phyloP scores from a whole-genome alignment of 2,113 vertebrate species.

The Psettodes erumei region DNA sequence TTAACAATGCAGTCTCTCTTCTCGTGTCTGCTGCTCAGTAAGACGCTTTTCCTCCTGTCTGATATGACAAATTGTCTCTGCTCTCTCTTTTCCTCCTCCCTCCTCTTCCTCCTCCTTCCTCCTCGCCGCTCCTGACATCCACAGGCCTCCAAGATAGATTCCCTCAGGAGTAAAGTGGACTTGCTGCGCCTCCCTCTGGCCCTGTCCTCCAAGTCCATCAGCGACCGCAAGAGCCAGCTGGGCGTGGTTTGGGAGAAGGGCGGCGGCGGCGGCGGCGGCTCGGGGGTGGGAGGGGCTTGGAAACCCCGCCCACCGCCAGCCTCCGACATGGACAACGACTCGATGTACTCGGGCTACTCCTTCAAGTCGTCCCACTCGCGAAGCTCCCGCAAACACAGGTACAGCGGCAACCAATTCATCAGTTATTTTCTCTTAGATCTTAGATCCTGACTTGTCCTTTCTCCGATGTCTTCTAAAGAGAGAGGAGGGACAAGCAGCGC shows the following conservation, averaged over 20 bases:
- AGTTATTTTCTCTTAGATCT: too few relatives aligned
- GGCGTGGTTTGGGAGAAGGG: constrained; percentile 80
- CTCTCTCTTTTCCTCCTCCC: neutral
- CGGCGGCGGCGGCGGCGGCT: constrained; percentile 66
- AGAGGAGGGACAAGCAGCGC: constrained; percentile 88
- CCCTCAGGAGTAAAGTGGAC: constrained; percentile 95
- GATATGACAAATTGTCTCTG: constrained; percentile 59
- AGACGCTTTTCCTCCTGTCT: constrained; percentile 39
- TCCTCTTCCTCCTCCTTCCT: neutral
- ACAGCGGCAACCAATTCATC: too few relatives aligned
- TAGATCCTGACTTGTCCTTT: neutral
- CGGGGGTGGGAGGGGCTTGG: constrained; percentile 80
- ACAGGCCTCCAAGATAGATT: constrained; percentile 94
- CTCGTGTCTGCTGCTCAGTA: constrained; percentile 20
- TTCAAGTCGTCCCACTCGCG: constrained; percentile 92
- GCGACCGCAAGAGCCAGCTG: constrained; percentile 79
- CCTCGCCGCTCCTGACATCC: too few relatives aligned
- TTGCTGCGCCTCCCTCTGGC: constrained; percentile 91
- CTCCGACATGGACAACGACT: constrained; percentile 91
- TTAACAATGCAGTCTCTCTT: constrained; percentile 58
- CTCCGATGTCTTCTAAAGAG: constrained; percentile 72
- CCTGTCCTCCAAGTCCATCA: constrained; percentile 84
- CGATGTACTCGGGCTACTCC: constrained; percentile 92
- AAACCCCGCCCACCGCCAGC: constrained; percentile 82
- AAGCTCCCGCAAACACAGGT: constrained; percentile 92